phyloP scores from a whole-genome alignment of 2,113 vertebrate genomes.

The Psittacus erithacus region DNA sequence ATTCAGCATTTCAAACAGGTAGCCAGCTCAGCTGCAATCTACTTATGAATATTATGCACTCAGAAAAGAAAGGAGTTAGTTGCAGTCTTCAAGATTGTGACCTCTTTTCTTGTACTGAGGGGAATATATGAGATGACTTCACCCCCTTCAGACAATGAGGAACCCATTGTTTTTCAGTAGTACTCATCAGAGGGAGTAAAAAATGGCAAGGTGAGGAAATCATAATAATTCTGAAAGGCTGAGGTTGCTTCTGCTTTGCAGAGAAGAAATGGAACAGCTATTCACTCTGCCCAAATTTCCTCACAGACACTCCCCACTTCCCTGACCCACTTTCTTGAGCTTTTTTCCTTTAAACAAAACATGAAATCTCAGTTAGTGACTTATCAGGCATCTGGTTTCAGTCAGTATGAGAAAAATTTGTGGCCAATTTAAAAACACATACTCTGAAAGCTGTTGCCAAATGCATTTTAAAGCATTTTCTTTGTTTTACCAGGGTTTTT shows the following conservation, averaged over 20 bases:
- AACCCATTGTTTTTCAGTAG: not conserved
- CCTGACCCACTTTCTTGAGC: not conserved
- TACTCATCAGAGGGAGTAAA: not conserved
- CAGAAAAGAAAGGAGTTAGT: not conserved
- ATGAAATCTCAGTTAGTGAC: not conserved
- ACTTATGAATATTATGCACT: not conserved
- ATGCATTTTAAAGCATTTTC: not conserved
- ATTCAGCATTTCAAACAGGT: not conserved
- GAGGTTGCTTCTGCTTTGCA: not conserved
- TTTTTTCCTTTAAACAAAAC: not conserved
- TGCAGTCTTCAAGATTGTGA: not conserved
- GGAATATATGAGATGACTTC: not conserved
- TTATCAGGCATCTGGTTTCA: not conserved
- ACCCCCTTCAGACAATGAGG: not conserved
- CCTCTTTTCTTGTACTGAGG: not conserved
- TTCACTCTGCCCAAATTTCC: not conserved
- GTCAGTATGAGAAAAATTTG: not conserved
- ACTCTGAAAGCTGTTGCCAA: not conserved
- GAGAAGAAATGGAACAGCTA: not conserved
- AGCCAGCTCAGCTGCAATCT: not conserved
- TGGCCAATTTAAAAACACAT: not conserved
- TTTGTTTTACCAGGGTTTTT: not conserved
- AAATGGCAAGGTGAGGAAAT: not conserved
- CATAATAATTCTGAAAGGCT: not conserved
- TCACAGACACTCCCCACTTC: fast-evolving